Base-by-base conservation (phyloP, 2,888 invertebrate species). In the Andrena flavipes region DNA sequence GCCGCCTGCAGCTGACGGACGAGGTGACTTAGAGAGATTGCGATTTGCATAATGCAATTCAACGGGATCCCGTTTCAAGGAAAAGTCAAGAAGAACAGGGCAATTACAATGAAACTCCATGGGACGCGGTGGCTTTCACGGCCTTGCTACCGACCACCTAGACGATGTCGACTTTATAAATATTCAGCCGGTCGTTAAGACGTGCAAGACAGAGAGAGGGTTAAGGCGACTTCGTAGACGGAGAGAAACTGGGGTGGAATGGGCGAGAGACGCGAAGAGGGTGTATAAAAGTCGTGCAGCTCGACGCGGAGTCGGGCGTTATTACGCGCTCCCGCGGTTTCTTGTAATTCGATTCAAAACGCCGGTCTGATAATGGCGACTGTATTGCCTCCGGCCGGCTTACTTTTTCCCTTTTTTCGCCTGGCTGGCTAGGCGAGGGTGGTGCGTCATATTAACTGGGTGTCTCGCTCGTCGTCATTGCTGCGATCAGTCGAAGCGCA, bases 21-120 rank as follows among this genome's bases (percentile, higher is more conserved):
- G 83, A 84, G 89, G 90, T 91, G 92, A 91, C 92, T 92, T 89
- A 90, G 91, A 91, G 90, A 91, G 93, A 93, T 92, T 92, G 91
- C 91, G 91, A 93, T 93, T 93, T 93, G 92, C 93, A 93, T 93
- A 93, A 93, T 92, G 92, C 92, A 92, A 93, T 93, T 92, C 92
- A 92, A 91, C 91, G 89, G 88, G 89, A 91, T 91, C 90, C 90
- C 90, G 91, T 91, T 92, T 91, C 91, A 90, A 90, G 92, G 89
- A 91, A 92, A 91, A 92, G 92, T 93, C 92, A 91, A 92, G 91
- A 93, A 91, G 93, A 93, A 93, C 93, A 93, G 92, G 92, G 91
- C 92, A 93, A 93, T 93, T 93, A 92, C 93, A 92, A 92, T 92
- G 92, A 93, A 93, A 92, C 91, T 92, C 91, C 92, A 92, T 92